phyloP scores from a whole-genome alignment of 2,113 vertebrate species.

The Carassius carassius region DNA sequence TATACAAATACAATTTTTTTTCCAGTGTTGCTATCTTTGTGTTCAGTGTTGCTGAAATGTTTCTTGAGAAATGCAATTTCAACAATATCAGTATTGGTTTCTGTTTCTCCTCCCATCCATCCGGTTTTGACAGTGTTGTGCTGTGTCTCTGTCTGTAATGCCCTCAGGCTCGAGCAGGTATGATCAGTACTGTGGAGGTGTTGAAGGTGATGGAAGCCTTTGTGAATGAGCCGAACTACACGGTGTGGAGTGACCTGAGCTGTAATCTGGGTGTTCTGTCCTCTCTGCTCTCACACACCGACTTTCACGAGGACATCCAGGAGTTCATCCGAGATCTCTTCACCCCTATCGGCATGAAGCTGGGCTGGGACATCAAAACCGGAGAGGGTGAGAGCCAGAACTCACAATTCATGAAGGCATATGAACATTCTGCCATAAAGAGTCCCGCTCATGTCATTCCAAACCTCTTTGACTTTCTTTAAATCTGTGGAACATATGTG shows the following conservation, averaged over 20 bases:
- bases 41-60: neutral
- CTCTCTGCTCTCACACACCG: conserved; percentile 94
- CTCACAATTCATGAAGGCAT: too few relatives aligned
- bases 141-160: neutral
- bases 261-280: conserved; percentile 95
- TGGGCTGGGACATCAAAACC: conserved; percentile 93
- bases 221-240: conserved; percentile 98
- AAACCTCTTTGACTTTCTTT: neutral
- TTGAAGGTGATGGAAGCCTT: conserved; percentile 98
- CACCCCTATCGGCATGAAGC: conserved; percentile 90
- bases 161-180: conserved; percentile 91
- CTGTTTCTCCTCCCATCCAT: neutral
- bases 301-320: conserved; percentile 96
- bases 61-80: neutral
- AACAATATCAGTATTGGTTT: neutral
- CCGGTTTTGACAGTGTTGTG: neutral
- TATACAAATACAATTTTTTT: too few relatives aligned
- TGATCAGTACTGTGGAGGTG: conserved; percentile 97
- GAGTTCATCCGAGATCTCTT: conserved; percentile 94
- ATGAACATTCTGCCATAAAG: neutral
- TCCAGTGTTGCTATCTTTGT: neutral
- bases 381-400: conserved; percentile 85
- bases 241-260: conserved; percentile 98
- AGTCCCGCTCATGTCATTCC: neutral
- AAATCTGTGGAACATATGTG: neutral